Evolutionary conservation across 2,888 invertebrate genomes (phyloP).

Genomic region (Polymixis lichenea): DNA sequence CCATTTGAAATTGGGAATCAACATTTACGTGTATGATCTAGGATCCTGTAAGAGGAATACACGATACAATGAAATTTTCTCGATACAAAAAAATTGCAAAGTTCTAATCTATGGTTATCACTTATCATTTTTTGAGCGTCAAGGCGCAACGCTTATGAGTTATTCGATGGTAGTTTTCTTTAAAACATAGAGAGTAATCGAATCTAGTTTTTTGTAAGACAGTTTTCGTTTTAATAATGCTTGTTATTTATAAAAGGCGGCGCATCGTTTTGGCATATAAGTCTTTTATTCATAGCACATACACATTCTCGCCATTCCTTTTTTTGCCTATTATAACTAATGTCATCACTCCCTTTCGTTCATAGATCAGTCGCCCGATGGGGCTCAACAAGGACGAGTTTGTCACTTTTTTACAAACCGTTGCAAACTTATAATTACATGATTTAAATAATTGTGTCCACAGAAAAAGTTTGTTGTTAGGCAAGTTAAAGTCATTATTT

Average conservation of each 20-base stretch:
- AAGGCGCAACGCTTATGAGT: neutral
- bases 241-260: neutral
- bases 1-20: neutral
- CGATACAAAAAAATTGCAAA: too few species aligned
- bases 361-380: neutral
- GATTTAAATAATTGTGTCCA: too few species aligned
- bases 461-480: too few species aligned
- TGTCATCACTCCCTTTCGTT: neutral
- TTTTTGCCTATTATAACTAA: neutral
- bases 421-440: neutral
- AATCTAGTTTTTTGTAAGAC: neutral
- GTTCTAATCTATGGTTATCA: too few species aligned
- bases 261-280: neutral
- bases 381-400: neutral
- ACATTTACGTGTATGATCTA: neutral
- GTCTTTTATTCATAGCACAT: neutral
- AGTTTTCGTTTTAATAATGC: neutral
- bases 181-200: neutral
- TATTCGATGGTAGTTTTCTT: neutral
- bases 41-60: too few species aligned
- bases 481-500: too few species aligned
- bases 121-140: too few species aligned
- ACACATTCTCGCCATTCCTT: neutral
- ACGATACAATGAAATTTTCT: too few species aligned
- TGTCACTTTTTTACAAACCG: neutral